Base-by-base conservation (phyloP, 1,140 invertebrate genomes). In the Bombus turneri region DNA sequence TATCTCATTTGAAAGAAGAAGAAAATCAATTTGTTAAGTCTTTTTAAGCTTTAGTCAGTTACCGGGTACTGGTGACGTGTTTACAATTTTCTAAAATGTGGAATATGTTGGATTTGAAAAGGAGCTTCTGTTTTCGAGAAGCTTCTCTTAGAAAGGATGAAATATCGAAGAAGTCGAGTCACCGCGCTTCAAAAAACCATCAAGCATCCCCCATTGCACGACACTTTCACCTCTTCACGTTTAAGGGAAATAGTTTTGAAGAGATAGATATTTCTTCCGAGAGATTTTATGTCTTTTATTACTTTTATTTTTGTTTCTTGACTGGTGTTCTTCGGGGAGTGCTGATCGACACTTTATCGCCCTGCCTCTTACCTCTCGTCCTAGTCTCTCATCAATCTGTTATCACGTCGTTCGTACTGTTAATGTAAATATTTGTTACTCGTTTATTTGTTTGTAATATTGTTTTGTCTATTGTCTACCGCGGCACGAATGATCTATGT, bases 301-400 rank as follows among this genome's bases (percentile, higher is more conserved):
- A 68, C 41, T 34, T 18, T 43, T 78, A 41, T 34, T 73, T 37
- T 28, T n/a, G 5, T 43, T 28, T 43, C 6, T 41, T 62, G 74
- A 88, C 31, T 74, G 87, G n/a, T 43, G 62, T 76, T 64, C 71
- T 69, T n/a, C 34, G 79, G 31, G 53, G 43, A 81, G 6, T 69
- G 64, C 34, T 12, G 57, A 82, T 76, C 62, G 59, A 34, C 25
- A 25, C 68, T 37, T 73, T 15, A 87, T 77, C 31, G 31, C 10
- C 43, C 75, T 77, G n/a, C 71, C 31, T 77, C 83, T 78, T 90
- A 85, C 73, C 68, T 89, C 88, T 90, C 88, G 85, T 90, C 88
- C 86, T 86, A 90, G 81, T 84, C 47, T 88, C 68, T 73, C 69
- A 53, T 22, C 6, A 64, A 83, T 81, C 76, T 37, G 12, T 87